Conservation (phyloP, 2,888 invertebrate species). For the Allygus modestus region DNA sequence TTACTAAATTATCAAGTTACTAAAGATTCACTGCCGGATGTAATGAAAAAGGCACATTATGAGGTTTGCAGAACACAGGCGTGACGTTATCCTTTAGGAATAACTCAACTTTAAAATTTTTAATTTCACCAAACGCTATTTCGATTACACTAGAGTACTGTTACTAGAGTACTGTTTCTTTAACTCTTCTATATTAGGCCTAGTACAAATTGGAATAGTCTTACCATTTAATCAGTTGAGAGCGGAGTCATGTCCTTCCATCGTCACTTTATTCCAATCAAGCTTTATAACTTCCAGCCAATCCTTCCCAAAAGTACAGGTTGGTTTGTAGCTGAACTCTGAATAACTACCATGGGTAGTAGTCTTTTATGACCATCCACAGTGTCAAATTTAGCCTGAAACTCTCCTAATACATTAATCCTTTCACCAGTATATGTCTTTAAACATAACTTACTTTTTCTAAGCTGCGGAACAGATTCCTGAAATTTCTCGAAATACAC, state of each 20-base stretch:
- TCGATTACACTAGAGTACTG: constrained; percentile 17
- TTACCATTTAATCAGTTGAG: constrained; percentile 27
- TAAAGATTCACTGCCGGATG: not conserved
- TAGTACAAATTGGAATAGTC: constrained; percentile 5
- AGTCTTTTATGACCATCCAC: not conserved
- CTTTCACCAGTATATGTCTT: constrained; percentile 27
- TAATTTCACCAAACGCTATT: not conserved
- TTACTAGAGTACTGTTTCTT: not conserved
- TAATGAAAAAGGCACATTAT: constrained; percentile 12
- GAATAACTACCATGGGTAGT: constrained; percentile 4
- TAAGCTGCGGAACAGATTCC: not conserved
- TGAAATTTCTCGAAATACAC: not conserved
- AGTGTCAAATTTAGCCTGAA: not conserved
- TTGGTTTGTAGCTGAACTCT: not conserved
- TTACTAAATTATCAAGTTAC: not conserved
- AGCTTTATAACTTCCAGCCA: constrained; percentile 9
- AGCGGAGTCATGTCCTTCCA: not conserved
- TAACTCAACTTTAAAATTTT: constrained; percentile 13
- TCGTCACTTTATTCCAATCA: not conserved
- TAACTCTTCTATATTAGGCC: too few relatives aligned
- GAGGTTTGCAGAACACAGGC: constrained; percentile 16
- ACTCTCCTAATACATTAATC: not conserved
- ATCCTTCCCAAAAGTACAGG: not conserved
- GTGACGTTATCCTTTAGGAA: not conserved
- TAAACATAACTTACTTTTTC: not conserved